Evolutionary conservation across 2,113 vertebrate species (phyloP).

Genomic region (Ibidorhyncha struthersii): DNA sequence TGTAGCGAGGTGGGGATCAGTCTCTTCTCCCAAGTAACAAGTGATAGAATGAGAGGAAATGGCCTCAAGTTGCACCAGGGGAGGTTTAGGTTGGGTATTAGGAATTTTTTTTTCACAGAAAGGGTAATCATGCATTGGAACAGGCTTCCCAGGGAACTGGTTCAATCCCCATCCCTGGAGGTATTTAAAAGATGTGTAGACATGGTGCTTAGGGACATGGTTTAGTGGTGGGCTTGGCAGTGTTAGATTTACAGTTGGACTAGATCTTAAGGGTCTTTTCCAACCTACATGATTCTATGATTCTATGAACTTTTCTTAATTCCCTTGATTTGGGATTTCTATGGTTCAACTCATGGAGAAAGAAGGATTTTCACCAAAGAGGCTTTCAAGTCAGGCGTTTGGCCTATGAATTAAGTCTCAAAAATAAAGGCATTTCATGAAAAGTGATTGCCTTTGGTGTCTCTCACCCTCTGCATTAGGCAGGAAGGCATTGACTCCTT

Average conservation of each 20-base stretch:
- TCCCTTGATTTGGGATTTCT: neutral
- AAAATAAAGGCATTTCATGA: neutral
- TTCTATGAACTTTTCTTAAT: neutral
- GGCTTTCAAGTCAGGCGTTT: neutral
- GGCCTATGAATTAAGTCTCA: neutral
- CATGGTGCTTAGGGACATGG: fast-evolving
- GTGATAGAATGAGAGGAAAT: neutral
- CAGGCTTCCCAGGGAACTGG: neutral
- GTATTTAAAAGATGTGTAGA: neutral
- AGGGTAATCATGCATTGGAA: neutral
- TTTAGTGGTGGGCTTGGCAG: neutral
- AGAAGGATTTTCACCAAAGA: neutral
- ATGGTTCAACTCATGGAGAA: neutral
- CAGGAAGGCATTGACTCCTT: neutral
- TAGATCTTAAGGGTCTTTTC: neutral
- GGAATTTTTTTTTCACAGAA: neutral
- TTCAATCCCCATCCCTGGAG: neutral
- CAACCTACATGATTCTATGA: neutral
- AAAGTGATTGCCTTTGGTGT: neutral
- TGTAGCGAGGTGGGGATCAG: neutral
- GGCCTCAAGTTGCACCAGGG: neutral
- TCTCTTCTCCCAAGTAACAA: neutral
- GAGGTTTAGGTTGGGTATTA: neutral
- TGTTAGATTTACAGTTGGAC: neutral
- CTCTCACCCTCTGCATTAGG: neutral